Percentiles rank a stretch among this genome's conserved stretches.
Evolutionary conservation across 1,140 invertebrate species (phyloP).

Genomic region (Leptinotarsa lineolata): DNA sequence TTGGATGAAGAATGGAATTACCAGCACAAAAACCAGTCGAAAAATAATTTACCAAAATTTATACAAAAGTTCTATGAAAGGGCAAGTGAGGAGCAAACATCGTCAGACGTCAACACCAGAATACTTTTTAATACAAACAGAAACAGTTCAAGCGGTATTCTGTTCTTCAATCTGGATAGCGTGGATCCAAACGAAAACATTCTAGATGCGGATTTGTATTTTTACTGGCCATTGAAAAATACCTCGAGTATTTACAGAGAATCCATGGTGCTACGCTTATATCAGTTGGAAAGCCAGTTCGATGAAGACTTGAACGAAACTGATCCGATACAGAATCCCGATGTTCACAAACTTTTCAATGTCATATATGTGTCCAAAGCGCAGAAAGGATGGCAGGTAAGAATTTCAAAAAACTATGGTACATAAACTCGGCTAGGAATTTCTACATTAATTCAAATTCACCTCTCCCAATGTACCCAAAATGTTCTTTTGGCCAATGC

Average conservation of each 20-base stretch:
- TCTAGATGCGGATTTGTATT: conserved; percentile 45
- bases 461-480: too few species aligned
- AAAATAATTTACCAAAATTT: conserved; percentile 35
- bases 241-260: conserved; percentile 41
- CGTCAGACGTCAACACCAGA: conserved; percentile 28
- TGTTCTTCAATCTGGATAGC: conserved; percentile 45
- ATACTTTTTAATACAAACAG: conserved; percentile 40
- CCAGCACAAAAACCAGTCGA: conserved; percentile 29
- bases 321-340: conserved; percentile 41
- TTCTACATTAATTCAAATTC: too few species aligned
- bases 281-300: conserved; percentile 38
- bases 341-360: conserved; percentile 49
- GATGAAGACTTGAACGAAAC: conserved; percentile 39
- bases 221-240: conserved; percentile 44
- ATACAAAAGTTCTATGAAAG: conserved; percentile 40
- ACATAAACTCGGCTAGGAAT: too few species aligned
- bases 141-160: conserved; percentile 34
- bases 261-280: conserved; percentile 41
- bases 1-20: conserved; percentile 43
- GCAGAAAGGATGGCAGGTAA: conserved; percentile 49
- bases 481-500: too few species aligned
- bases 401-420: neutral
- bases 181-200: conserved; percentile 34
- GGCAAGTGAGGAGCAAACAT: conserved; percentile 15
- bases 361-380: conserved; percentile 49